These are phyloP conservation scores for Eubucco bourcierii DNA, from an alignment of 2,113 vertebrate genomes.

Conservation along the genomic window DNA sequence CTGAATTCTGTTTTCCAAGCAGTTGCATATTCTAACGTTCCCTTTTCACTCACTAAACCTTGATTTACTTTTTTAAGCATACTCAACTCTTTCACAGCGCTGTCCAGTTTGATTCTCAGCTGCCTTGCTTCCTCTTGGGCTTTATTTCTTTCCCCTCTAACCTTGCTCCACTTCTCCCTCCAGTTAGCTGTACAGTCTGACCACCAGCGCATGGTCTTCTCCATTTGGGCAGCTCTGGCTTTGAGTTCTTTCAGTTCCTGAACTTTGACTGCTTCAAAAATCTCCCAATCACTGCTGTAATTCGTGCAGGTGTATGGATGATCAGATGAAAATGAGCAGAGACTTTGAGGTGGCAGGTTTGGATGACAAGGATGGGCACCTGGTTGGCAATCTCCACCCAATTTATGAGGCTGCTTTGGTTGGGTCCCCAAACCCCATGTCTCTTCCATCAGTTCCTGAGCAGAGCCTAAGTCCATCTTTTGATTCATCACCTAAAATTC, in stretches of 20 bases:
- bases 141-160: slow-evolving; percentile 74
- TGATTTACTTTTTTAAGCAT: slow-evolving; percentile 64
- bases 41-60: not conserved
- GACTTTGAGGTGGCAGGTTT: not conserved
- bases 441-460: slow-evolving; percentile 58
- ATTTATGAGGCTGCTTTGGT: not conserved
- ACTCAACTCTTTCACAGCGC: slow-evolving; percentile 62
- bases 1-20: not conserved
- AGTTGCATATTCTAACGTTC: not conserved
- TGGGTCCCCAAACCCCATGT: not conserved
- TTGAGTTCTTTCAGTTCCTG: slow-evolving; percentile 74
- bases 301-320: not conserved
- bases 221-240: slow-evolving; percentile 78
- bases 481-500: not conserved
- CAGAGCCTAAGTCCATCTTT: slow-evolving; percentile 29
- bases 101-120: slow-evolving; percentile 65
- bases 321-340: not conserved
- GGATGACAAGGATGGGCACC: not conserved
- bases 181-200: slow-evolving; percentile 78
- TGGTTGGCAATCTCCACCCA: not conserved
- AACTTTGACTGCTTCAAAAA: slow-evolving; percentile 61
- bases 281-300: slow-evolving; percentile 55
- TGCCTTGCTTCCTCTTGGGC: slow-evolving; percentile 72
- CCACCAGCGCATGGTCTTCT: slow-evolving; percentile 82
- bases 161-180: slow-evolving; percentile 79